Evolutionary conservation across 2,797 vertebrate genomes (phyloP), one percentile per base, ranked within the genome.

Genomic region (Merluccius polli): DNA sequence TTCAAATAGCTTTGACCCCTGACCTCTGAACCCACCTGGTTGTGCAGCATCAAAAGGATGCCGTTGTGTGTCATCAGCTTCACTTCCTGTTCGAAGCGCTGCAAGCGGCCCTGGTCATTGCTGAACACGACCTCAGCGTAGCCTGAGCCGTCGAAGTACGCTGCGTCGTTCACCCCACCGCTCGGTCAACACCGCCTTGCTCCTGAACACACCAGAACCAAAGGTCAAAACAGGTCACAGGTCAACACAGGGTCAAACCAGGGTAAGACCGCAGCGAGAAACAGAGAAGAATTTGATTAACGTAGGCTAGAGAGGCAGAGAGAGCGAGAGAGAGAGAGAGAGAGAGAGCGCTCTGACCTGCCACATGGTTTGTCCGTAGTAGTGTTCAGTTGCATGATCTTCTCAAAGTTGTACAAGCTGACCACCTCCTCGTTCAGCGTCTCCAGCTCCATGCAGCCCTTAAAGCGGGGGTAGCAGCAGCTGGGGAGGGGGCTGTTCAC

Each of bases 401-500:
- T 82, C 48, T 96, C 93, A 71, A 98, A 98, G 92, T 99, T 97
- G 85, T 99, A 99, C 21, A 99, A 90, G 76, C 98, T 99, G 80
- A 98, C 78, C 12, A 97, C 95, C 65, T 96, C 93, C 90, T 98
- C 95, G 0, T 99, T 99, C 72, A 99, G 93, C 0, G 95, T 94
- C 69, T 95, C 94, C 75, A 99, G 87, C 90, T 98, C 96, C 0
- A 99, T 93, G 75, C 96, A 98, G 78, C 98, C 98, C 0, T 86
- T 92, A 70, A 95, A 95, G 81, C 86, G 78, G 0, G n/a, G 89
- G 76, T n/a, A 90, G 63, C 0, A 71, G 68, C 1, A 95, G 90
- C 9, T 44, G 36, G 0, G 73, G 0, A 0, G 94, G 94, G 0
- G 92, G 93, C 94, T 94, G 72, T 52, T 4, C 0, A 52, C 48